Percentiles rank a stretch among this genome's conserved stretches.
Evolutionary conservation across 2,113 vertebrate species (phyloP).

Genomic region (Austrofundulus limnaeus): DNA sequence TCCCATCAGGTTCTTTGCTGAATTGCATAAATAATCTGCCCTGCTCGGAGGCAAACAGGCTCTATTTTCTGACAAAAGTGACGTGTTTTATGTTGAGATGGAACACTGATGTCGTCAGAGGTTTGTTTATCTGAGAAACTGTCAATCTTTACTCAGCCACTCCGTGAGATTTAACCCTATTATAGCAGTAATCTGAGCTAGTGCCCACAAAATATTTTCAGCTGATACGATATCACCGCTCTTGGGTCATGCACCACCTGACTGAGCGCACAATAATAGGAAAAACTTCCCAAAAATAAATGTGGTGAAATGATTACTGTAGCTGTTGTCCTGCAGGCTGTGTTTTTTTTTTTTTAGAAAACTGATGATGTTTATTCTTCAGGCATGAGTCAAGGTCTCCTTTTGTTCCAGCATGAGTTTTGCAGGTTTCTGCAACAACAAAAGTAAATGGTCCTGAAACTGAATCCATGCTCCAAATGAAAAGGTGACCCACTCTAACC

Average conservation of each 20-base stretch:
- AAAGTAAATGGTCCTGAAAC: slow-evolving; percentile 49
- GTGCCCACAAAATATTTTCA: slow-evolving; percentile 19
- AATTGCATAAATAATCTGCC: slow-evolving; percentile 41
- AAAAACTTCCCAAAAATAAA: slow-evolving; percentile 55
- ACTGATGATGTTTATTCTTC: slow-evolving; percentile 5
- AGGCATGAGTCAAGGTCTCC: neutral
- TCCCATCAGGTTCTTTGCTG: slow-evolving; percentile 29
- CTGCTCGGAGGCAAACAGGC: slow-evolving; percentile 15
- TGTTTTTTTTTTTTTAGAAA: neutral
- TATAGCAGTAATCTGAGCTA: slow-evolving; percentile 42
- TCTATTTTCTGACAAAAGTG: slow-evolving; percentile 33
- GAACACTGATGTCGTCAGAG: slow-evolving; percentile 37
- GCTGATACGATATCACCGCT: slow-evolving; percentile 47
- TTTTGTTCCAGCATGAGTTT: slow-evolving; percentile 13
- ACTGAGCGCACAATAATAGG: slow-evolving; percentile 29
- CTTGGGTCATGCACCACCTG: slow-evolving; percentile 19
- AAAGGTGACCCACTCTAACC: slow-evolving; percentile 18
- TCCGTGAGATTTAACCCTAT: slow-evolving; percentile 35
- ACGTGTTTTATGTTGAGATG: slow-evolving; percentile 41
- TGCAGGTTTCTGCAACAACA: slow-evolving; percentile 47
- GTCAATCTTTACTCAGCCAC: slow-evolving; percentile 45
- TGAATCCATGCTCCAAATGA: slow-evolving; percentile 21
- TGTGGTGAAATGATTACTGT: slow-evolving; percentile 13
- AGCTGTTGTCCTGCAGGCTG: slow-evolving; percentile 4
- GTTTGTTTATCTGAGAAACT: slow-evolving; percentile 44